These are phyloP conservation scores for Incurvaria masculella DNA, from an alignment of 2,888 invertebrate genomes.

Conservation along the genomic window DNA sequence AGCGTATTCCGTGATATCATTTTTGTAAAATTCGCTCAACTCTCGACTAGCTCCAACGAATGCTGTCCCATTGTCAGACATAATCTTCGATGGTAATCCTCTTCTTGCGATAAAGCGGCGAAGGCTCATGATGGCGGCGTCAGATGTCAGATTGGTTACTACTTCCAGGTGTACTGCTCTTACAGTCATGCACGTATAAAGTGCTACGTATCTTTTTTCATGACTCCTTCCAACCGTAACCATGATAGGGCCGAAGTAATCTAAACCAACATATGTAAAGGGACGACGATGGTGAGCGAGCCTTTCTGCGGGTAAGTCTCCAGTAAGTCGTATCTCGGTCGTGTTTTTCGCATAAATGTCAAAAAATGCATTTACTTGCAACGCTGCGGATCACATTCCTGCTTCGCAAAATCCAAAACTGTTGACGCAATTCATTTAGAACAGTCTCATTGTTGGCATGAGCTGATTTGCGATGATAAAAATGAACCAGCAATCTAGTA, in stretches of 20 bases:
- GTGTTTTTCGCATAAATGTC: neutral
- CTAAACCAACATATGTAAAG: conserved; percentile 11
- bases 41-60: neutral
- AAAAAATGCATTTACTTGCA: neutral
- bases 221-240: conserved; percentile 11
- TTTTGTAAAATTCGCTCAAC: neutral
- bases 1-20: neutral
- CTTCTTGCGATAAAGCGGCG: conserved; percentile 4
- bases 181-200: conserved; percentile 7
- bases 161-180: conserved; percentile 9
- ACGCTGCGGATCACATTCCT: conserved; percentile 1
- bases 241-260: conserved; percentile 14
- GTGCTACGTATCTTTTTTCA: conserved; percentile 9
- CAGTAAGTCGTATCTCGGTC: conserved; percentile 8
- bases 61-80: conserved; percentile 2
- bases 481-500: too few relatives aligned
- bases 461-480: too few relatives aligned
- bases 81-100: conserved; percentile 1
- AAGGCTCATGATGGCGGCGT: conserved; percentile 7
- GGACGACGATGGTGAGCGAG: conserved; percentile 7
- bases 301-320: conserved; percentile 5
- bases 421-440: conserved; percentile 8
- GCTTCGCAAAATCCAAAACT: conserved; percentile 5
- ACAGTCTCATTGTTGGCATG: conserved; percentile 6
- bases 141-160: conserved; percentile 2